Evolutionary conservation across 2,888 invertebrate species (phyloP).

Genomic region (Nemotelus pantherinus): DNA sequence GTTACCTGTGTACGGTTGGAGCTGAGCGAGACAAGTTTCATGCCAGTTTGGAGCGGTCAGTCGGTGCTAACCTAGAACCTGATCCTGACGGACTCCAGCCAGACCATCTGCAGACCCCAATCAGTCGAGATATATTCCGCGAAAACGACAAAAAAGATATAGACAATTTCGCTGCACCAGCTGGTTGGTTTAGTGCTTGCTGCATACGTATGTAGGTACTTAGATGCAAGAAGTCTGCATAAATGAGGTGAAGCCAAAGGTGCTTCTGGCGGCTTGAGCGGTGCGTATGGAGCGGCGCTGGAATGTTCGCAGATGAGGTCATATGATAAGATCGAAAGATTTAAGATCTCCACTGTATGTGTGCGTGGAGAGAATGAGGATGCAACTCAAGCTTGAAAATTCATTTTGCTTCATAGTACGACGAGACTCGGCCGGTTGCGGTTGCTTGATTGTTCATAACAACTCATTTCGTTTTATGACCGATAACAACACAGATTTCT

Average conservation of each 20-base stretch:
- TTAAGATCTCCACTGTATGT: not conserved
- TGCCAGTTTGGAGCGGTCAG: not conserved
- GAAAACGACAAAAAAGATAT: not conserved
- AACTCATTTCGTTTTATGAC: not conserved
- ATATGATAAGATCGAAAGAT: conserved; percentile 33
- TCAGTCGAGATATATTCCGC: not conserved
- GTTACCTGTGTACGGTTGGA: conserved; percentile 10
- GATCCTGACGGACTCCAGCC: conserved; percentile 13
- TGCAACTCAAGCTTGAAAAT: not conserved
- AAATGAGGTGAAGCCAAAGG: no score
- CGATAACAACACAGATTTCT: not conserved
- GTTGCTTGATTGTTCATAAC: conserved; percentile 1
- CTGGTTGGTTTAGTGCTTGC: conserved; percentile 6
- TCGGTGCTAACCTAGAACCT: conserved; percentile 11
- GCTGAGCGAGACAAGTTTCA: no score
- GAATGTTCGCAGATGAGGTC: conserved; percentile 27
- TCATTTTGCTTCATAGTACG: not conserved
- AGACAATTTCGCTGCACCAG: conserved; percentile 14
- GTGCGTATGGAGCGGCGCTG: conserved; percentile 1
- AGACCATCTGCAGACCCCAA: not conserved
- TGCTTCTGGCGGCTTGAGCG: not conserved
- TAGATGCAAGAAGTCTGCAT: no score
- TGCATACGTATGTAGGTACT: not conserved
- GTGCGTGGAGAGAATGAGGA: not conserved
- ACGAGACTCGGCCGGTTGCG: not conserved